Percentiles rank a stretch among this genome's conserved stretches.
phyloP scores from a whole-genome alignment of 2,888 invertebrate species.

The Emmelina monodactyla region DNA sequence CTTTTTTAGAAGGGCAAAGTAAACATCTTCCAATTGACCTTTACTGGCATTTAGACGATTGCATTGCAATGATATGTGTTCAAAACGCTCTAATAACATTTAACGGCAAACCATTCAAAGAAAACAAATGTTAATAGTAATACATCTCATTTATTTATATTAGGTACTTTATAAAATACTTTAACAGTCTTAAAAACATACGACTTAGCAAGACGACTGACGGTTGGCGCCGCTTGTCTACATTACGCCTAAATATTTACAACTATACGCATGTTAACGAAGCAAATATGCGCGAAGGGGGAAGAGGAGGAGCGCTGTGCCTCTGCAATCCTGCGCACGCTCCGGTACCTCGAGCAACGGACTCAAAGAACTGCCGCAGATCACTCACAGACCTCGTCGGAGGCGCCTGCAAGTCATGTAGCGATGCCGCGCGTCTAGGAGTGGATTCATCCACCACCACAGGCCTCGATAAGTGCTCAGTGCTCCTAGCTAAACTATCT shows the following conservation, averaged over 20 bases:
- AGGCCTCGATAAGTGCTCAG: conserved; percentile 64
- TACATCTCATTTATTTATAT: conserved; percentile 53
- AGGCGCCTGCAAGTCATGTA: conserved; percentile 69
- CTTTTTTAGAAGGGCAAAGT: too few species aligned
- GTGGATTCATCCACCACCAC: conserved; percentile 38
- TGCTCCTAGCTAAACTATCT: conserved; percentile 69
- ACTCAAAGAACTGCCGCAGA: conserved; percentile 76
- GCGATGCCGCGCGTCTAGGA: conserved; percentile 70
- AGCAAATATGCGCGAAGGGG: conserved; percentile 40
- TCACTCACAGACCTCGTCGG: conserved; percentile 69
- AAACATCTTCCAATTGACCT: too few species aligned
- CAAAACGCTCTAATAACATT: too few species aligned
- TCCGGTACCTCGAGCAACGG: conserved; percentile 55
- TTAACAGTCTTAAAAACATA: conserved; percentile 63
- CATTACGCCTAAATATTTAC: conserved; percentile 27
- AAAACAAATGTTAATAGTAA: conserved; percentile 17
- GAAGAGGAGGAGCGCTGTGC: conserved; percentile 41
- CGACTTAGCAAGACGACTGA: conserved; percentile 53
- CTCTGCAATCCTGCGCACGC: conserved; percentile 31
- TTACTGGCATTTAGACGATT: too few species aligned
- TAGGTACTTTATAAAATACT: conserved; percentile 59
- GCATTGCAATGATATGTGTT: too few species aligned
- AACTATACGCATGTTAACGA: conserved; percentile 48
- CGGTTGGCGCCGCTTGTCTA: conserved; percentile 54
- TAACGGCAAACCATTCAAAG: neutral